phyloP scores from a whole-genome alignment of 2,888 invertebrate genomes.

The Lamproptera curius region DNA sequence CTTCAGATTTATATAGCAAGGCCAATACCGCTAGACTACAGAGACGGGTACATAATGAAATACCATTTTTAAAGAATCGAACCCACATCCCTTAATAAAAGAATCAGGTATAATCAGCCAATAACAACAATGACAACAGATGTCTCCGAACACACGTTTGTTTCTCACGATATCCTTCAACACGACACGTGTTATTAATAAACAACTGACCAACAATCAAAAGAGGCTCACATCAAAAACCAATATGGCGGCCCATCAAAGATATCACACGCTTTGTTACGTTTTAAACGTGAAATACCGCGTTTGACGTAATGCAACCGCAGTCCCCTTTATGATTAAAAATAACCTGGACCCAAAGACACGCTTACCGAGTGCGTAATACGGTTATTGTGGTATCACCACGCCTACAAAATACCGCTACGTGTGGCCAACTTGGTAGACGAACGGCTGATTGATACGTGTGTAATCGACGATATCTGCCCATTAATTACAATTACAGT shows the following conservation, averaged over 20 bases:
- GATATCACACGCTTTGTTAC: conserved; percentile 7
- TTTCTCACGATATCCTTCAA: no score
- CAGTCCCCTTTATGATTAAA: background rate
- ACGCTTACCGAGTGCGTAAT: background rate
- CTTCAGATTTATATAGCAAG: no score
- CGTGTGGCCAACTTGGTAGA: background rate
- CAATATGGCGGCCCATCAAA: conserved; percentile 15
- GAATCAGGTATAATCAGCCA: background rate
- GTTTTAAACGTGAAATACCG: conserved; percentile 6
- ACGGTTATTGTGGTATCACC: background rate
- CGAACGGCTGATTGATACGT: conserved; percentile 4
- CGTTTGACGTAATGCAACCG: conserved; percentile 9
- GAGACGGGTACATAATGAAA: no score
- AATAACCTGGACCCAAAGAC: conserved; percentile 1
- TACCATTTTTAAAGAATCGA: no score
- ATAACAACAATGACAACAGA: no score
- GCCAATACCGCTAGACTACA: no score
- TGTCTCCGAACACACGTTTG: no score
- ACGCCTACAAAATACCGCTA: conserved; percentile 6
- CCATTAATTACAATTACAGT: conserved; percentile 21
- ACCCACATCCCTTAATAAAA: no score
- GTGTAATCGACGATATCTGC: conserved; percentile 5
- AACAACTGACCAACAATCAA: conserved; percentile 6
- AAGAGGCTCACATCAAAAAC: conserved; percentile 2
- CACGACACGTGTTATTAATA: no score